A percentile compares a stretch with the other conserved stretches of the same genome.
Evolutionary conservation across 1,140 invertebrate species (phyloP).

Genomic region (Camponotus pennsylvanicus): DNA sequence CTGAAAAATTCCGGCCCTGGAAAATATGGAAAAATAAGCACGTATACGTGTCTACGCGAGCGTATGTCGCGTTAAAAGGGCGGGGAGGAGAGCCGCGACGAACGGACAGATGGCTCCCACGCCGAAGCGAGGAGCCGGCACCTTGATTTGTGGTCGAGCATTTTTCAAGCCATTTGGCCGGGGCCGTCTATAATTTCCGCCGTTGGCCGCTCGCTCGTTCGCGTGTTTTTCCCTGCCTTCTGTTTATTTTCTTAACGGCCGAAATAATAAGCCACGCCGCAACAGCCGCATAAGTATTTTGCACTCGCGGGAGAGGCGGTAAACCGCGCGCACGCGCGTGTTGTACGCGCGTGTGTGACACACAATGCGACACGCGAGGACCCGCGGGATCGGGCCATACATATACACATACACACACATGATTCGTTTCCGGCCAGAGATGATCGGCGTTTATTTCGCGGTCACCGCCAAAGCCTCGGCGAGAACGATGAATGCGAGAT

Average conservation of each 20-base stretch:
- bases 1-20: conserved; percentile 43
- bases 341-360: neutral
- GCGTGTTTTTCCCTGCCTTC: conserved; percentile 81
- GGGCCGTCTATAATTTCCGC: conserved; percentile 83
- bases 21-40: conserved; percentile 62
- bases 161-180: conserved; percentile 85
- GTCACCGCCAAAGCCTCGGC: neutral
- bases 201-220: conserved; percentile 69
- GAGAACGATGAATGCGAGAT: neutral
- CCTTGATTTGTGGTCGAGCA: conserved; percentile 85
- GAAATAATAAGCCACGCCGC: conserved; percentile 80
- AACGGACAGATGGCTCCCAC: conserved; percentile 83
- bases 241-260: conserved; percentile 86
- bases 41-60: neutral
- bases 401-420: neutral
- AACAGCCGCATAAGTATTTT: neutral
- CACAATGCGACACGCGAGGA: conserved; percentile 44
- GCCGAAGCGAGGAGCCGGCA: conserved; percentile 70
- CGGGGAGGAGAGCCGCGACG: conserved; percentile 63
- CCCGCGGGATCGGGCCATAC: neutral
- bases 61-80: conserved; percentile 26
- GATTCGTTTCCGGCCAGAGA: conserved; percentile 24
- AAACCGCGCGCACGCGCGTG: conserved; percentile 23
- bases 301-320: conserved; percentile 37
- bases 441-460: conserved; percentile 14